A percentile compares a stretch with the other conserved stretches of the same genome.
Evolutionary conservation across 1,140 invertebrate genomes (phyloP).

Genomic region (Eriocheir sinensis): DNA sequence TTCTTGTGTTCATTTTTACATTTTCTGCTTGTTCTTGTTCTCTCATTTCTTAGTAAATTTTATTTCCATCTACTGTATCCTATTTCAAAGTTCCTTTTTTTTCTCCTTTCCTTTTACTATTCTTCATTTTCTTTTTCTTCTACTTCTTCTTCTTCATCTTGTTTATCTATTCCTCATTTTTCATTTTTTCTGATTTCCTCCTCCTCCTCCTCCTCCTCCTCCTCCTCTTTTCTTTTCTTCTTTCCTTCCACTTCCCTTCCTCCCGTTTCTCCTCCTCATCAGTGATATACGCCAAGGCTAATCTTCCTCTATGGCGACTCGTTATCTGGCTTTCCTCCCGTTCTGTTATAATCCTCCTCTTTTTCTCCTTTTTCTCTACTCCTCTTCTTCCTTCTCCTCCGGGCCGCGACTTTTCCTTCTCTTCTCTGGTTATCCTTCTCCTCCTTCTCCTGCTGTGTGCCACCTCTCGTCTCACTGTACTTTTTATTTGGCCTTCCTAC

Average conservation of each 20-base stretch:
- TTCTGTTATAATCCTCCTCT: not conserved
- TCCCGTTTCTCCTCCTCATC: not conserved
- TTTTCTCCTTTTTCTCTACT: slow-evolving; percentile 35
- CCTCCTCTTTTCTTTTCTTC: not conserved
- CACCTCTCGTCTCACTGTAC: not conserved
- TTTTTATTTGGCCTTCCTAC: not conserved
- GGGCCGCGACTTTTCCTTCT: slow-evolving; percentile 3
- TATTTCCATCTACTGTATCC: too few relatives aligned
- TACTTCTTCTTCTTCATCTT: not conserved
- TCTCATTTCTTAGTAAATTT: too few relatives aligned
- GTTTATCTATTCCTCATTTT: not conserved
- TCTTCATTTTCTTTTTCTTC: not conserved
- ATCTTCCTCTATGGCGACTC: not conserved
- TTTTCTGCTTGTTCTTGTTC: not conserved
- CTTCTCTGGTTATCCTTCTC: not conserved
- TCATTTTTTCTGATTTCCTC: too few relatives aligned
- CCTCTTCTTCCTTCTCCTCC: slow-evolving; percentile 3
- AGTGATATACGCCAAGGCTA: not conserved
- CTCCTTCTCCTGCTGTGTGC: not conserved
- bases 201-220: not conserved
- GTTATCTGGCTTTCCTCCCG: not conserved
- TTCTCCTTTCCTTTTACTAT: not conserved
- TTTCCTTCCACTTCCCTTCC: not conserved
- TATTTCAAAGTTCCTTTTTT: too few relatives aligned
- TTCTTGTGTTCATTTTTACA: too few relatives aligned